A percentile compares a stretch with the other conserved stretches of the same genome.
These are phyloP conservation scores for Boloria selene DNA, from an alignment of 2,888 invertebrate species.

Conservation along the genomic window DNA sequence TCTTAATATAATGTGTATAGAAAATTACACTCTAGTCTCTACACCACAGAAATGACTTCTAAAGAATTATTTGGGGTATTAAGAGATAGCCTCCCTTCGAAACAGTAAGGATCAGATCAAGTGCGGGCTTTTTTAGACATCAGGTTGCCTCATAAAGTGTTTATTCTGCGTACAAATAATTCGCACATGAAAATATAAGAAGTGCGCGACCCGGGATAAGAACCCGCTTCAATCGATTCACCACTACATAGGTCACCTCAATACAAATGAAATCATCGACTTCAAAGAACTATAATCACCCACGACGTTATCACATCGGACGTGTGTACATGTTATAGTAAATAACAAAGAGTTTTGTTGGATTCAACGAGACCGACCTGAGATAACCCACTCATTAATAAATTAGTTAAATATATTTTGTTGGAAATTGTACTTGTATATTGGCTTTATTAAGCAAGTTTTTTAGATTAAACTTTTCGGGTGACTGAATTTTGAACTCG, in stretches of 20 bases:
- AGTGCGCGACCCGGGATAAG: no score
- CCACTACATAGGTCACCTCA: constrained; percentile 1
- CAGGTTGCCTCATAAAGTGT: no score
- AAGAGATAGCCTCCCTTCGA: no score
- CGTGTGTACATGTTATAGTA: constrained; percentile 37
- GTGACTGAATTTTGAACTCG: neutral
- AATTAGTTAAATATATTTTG: constrained; percentile 17
- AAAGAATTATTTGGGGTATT: no score
- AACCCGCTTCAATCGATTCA: neutral
- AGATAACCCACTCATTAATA: constrained; percentile 30
- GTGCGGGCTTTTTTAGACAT: no score
- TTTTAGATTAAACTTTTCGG: constrained; percentile 6
- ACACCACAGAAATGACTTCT: no score
- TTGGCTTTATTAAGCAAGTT: constrained; percentile 8
- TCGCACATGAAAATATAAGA: no score
- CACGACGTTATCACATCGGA: constrained; percentile 13
- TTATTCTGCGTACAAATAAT: no score
- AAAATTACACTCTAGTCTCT: no score
- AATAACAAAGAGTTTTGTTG: constrained; percentile 27
- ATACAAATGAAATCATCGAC: constrained; percentile 19
- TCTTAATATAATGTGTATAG: no score
- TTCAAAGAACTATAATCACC: constrained; percentile 35
- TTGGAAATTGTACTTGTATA: constrained; percentile 5
- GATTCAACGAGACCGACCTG: constrained; percentile 24
- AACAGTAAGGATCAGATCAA: no score